Evolutionary conservation across 2,888 invertebrate species (phyloP).

Genomic region (Sympetrum striolatum): DNA sequence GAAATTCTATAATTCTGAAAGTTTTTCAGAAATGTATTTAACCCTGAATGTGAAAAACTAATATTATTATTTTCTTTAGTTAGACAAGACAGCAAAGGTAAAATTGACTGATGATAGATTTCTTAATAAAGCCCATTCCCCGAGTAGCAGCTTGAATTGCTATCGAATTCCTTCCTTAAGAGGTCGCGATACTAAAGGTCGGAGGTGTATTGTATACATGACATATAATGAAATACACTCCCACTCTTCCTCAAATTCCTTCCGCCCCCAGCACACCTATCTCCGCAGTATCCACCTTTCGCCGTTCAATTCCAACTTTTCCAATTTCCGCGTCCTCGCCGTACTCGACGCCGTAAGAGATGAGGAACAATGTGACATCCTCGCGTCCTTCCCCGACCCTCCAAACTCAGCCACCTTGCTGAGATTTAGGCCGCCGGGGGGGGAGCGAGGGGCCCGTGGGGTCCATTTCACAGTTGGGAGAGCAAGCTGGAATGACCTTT

Average conservation of each 20-base stretch:
- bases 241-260: not conserved
- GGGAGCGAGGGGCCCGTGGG: not conserved
- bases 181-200: too few species aligned
- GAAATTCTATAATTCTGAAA: too few species aligned
- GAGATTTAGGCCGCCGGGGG: not conserved
- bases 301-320: slow-evolving; percentile 28
- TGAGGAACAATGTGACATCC: not conserved
- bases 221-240: not conserved
- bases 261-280: not conserved
- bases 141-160: too few species aligned
- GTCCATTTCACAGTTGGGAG: slow-evolving; percentile 37
- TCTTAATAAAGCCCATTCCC: too few species aligned
- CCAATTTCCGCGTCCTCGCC: slow-evolving; percentile 22
- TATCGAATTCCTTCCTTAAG: too few species aligned
- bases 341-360: not conserved
- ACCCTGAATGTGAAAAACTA: too few species aligned
- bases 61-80: too few species aligned
- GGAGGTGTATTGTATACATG: too few species aligned
- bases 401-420: not conserved
- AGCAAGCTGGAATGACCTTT: slow-evolving; percentile 38
- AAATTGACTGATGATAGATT: too few species aligned
- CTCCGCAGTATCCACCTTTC: not conserved
- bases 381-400: not conserved
- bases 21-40: too few species aligned
- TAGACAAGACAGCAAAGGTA: too few species aligned